Percentiles rank a stretch among this genome's conserved stretches.
These are phyloP conservation scores for Cossypha niveicapilla DNA, from an alignment of 2,797 vertebrate species.

Conservation along the genomic window DNA sequence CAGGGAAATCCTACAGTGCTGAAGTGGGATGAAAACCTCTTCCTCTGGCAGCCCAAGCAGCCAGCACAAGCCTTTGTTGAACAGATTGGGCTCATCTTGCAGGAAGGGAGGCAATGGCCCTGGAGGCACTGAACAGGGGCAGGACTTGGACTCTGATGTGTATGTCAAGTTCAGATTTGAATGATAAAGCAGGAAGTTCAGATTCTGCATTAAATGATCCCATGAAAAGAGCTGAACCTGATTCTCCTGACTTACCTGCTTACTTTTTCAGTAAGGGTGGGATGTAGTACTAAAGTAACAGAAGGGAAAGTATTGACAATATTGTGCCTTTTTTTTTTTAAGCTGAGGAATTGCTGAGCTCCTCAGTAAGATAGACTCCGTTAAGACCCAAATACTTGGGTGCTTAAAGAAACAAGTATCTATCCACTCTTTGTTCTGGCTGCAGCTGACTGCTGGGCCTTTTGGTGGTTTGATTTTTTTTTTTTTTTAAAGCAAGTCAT, in stretches of 20 bases:
- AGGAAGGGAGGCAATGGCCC: background rate
- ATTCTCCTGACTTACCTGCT: background rate
- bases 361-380: background rate
- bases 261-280: background rate
- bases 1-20: background rate
- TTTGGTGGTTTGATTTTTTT: background rate
- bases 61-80: background rate
- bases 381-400: background rate
- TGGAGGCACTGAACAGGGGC: background rate
- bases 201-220: background rate
- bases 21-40: background rate
- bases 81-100: background rate
- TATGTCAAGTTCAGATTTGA: background rate
- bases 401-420: background rate
- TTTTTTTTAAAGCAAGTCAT: background rate
- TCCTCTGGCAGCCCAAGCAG: background rate
- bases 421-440: background rate
- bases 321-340: background rate
- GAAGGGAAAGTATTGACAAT: background rate
- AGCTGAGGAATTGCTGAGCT: background rate
- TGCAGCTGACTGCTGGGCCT: fast-evolving
- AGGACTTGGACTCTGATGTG: background rate
- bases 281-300: background rate
- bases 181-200: background rate
- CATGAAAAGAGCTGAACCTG: background rate